Conservation (phyloP, 1,140 invertebrate genomes). For the Paraescarpia echinospica region DNA sequence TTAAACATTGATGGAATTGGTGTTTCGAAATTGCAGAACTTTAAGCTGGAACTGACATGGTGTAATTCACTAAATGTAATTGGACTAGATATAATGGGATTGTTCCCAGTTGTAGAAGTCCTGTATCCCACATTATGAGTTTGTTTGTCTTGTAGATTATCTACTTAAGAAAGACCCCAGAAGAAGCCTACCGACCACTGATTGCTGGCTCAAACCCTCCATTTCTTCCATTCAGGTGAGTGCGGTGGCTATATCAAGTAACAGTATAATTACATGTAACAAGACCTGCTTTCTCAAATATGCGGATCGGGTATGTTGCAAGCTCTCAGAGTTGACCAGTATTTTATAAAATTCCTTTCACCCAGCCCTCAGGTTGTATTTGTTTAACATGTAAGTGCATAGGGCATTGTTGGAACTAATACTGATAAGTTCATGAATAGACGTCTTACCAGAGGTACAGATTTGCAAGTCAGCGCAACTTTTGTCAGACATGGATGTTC, state of each 20-base stretch:
- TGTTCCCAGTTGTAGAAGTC: too few relatives aligned
- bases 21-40: too few relatives aligned
- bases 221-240: slow-evolving; percentile 69
- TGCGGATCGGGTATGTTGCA: background rate
- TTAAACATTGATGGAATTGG: too few relatives aligned
- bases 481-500: background rate
- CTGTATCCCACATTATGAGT: background rate
- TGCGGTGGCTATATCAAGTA: background rate
- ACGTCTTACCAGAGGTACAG: background rate
- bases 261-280: background rate
- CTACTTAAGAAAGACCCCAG: slow-evolving; percentile 81
- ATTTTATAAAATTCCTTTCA: background rate
- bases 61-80: too few relatives aligned
- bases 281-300: background rate
- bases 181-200: slow-evolving; percentile 79
- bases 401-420: too few relatives aligned
- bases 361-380: background rate
- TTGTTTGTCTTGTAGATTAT: slow-evolving; percentile 72
- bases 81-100: too few relatives aligned
- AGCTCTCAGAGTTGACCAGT: background rate
- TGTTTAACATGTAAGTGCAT: background rate
- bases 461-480: background rate
- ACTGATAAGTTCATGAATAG: background rate
- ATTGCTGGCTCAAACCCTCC: slow-evolving; percentile 73
- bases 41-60: too few relatives aligned